Base-by-base conservation (phyloP, 2,888 invertebrate genomes). In the Phlogophora meticulosa region DNA sequence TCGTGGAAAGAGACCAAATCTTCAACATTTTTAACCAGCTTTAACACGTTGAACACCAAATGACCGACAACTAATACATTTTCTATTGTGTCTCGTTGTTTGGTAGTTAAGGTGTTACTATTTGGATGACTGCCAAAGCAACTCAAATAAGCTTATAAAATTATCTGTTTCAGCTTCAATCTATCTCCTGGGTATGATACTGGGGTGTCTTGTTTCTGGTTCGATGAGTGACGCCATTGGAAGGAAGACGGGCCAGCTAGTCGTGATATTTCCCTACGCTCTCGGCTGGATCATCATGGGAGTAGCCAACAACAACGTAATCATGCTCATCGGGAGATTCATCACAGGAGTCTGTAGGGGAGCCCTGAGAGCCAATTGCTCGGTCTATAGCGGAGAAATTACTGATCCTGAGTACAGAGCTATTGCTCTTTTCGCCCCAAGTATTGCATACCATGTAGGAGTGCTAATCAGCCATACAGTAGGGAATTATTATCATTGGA, bases 301-400 rank as follows among this genome's bases (percentile, higher is more conserved):
- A 1, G 72, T 88, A 7, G 82, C 88, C 7, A 72, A 49, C 3
- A 81, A 86, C 67, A 87, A 84, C 61, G 59, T 65, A 4, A 48
- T 76, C 4, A 72, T 91, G 57, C 75, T 91, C 7, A 48, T 87
- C 4, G 90, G 90, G 32, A 85, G 91, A 65, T 87, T 88, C 48
- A 73, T 91, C 10, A 83, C 85, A 4, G 91, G 91, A 0, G 7
- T 90, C 0, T 83, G 85, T 38, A 73, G 82, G 1, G 91, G 91
- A n/a, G 84, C 88, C 5, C 73, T 80, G 4, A 86, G 87, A 64
- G 83, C 91, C 0, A 81, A 82, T 7, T 64, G 84, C 5, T 72
- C 88, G 66, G 89, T 90, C 0, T 92, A 89, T 57, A 72, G 91
- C 4, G 87, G 90, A 56, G 91, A 91, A 84, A 72, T 89, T 7